These are phyloP conservation scores for Antedon mediterranea DNA, from an alignment of 53 echinoderm and acorn worm species.

Conservation along the genomic window DNA sequence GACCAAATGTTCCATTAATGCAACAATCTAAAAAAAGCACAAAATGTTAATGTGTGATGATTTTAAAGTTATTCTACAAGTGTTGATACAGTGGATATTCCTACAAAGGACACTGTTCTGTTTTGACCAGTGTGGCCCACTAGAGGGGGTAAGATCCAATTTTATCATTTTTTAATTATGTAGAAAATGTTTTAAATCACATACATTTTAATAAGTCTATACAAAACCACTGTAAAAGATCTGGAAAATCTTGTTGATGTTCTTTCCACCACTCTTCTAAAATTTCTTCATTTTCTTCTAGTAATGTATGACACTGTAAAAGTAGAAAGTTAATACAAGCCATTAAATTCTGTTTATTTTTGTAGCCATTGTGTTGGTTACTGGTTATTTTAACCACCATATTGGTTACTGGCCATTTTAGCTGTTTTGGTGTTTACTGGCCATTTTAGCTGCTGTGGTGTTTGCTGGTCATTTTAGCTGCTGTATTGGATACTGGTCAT, in stretches of 20 bases:
- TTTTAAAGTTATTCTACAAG: too few species aligned
- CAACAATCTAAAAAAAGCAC: conserved; percentile 76
- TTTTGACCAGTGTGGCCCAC: too few species aligned
- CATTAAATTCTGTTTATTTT: not conserved
- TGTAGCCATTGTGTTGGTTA: too few species aligned
- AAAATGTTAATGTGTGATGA: too few species aligned
- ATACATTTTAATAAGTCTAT: conserved; percentile 61
- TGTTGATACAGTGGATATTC: too few species aligned
- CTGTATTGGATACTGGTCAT: not conserved
- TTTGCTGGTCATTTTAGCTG: too few species aligned
- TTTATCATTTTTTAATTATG: too few species aligned
- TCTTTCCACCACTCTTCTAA: conserved; percentile 78
- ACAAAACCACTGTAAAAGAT: conserved; percentile 75
- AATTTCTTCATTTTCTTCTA: conserved; percentile 61
- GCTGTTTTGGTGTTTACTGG: not conserved
- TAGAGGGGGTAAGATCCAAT: too few species aligned
- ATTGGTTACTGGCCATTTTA: not conserved
- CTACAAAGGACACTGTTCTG: too few species aligned
- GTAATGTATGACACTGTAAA: conserved; percentile 66
- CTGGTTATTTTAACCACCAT: too few species aligned
- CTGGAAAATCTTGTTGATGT: conserved; percentile 41
- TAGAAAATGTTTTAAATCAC: too few species aligned
- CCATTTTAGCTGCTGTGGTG: too few species aligned
- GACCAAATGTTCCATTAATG: conserved; percentile 72
- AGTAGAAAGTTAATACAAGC: not conserved